Evolutionary conservation across 2,888 invertebrate species (phyloP).

Genomic region (Pomacea canaliculata): DNA sequence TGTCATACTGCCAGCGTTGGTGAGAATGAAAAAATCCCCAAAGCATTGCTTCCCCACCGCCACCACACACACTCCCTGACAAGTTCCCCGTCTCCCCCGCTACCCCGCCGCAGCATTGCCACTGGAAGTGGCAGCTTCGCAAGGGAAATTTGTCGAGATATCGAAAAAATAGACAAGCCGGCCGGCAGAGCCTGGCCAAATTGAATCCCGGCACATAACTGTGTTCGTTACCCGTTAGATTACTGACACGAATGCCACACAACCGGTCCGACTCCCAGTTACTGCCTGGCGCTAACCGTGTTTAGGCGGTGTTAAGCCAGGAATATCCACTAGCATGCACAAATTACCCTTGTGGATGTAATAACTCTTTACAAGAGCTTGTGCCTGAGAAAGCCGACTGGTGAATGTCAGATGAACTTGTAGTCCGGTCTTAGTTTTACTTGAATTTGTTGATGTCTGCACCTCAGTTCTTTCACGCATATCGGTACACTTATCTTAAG

Average conservation of each 20-base stretch:
- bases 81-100: background rate
- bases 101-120: background rate
- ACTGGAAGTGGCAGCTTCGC: slow-evolving; percentile 19
- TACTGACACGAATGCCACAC: background rate
- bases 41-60: no score
- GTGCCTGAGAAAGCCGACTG: no score
- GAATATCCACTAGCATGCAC: no score
- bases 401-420: no score
- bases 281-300: slow-evolving; percentile 8
- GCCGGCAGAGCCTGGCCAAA: slow-evolving; percentile 11
- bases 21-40: no score
- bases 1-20: no score
- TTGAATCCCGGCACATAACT: slow-evolving; percentile 19
- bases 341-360: no score
- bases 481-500: no score
- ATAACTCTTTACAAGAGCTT: background rate
- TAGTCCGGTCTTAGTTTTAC: no score
- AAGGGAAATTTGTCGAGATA: slow-evolving; percentile 18
- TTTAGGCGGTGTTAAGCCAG: background rate
- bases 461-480: no score
- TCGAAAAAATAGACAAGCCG: slow-evolving; percentile 23
- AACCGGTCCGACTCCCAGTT: slow-evolving; percentile 1
- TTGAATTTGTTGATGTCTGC: no score
- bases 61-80: no score
- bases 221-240: slow-evolving; percentile 5